Conservation (phyloP, 2,113 vertebrate species). For the Aix galericulata region DNA sequence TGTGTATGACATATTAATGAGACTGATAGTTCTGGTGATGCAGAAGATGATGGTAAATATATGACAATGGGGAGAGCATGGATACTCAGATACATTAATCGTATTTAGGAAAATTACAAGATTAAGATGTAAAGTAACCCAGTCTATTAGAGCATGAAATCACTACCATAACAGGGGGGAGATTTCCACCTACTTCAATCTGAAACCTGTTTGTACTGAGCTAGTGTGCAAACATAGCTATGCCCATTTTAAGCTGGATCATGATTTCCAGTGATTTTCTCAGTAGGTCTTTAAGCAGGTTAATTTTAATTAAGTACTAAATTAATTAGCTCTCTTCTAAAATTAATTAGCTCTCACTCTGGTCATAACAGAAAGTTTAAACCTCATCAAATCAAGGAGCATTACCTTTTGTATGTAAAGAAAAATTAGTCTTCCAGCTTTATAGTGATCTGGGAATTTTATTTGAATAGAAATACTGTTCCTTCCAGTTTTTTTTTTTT, state of each 20-base stretch:
- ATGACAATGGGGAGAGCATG: not conserved
- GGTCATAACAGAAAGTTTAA: not conserved
- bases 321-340: not conserved
- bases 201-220: not conserved
- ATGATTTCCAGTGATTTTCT: not conserved
- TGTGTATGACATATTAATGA: not conserved
- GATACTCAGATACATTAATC: not conserved
- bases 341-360: not conserved
- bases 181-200: not conserved
- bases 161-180: not conserved
- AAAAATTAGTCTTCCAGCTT: not conserved
- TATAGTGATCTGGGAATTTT: not conserved
- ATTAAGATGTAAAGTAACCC: not conserved
- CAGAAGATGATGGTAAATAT: not conserved
- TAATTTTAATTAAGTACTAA: conserved; percentile 29
- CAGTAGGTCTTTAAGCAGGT: not conserved
- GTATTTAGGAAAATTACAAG: not conserved
- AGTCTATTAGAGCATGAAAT: not conserved
- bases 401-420: not conserved
- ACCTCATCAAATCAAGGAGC: not conserved
- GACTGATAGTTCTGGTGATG: not conserved
- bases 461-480: not conserved
- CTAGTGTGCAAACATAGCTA: not conserved
- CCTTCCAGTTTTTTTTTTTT: not conserved
- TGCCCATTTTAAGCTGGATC: not conserved